These are phyloP conservation scores for Popillia japonica DNA, from an alignment of 1,140 invertebrate genomes.

Conservation along the genomic window DNA sequence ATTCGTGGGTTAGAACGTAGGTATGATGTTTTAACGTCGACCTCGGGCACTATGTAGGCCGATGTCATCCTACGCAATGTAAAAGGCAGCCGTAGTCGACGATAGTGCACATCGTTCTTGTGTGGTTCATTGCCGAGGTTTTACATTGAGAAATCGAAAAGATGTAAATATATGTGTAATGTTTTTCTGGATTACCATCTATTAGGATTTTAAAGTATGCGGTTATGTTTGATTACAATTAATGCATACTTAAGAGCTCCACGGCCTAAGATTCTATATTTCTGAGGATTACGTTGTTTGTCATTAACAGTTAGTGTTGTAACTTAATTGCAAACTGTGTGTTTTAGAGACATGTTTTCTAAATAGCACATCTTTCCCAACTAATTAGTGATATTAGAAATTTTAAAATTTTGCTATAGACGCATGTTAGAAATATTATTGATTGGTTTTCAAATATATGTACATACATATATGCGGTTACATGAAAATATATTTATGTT, in stretches of 20 bases:
- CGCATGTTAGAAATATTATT: no score
- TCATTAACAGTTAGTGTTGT: no score
- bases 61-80: slow-evolving; percentile 32
- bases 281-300: not conserved
- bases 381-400: no score
- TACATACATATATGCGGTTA: no score
- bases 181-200: slow-evolving; percentile 6
- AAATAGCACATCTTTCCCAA: no score
- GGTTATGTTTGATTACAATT: slow-evolving; percentile 9
- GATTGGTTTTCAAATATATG: no score
- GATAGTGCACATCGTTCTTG: slow-evolving; percentile 10
- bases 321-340: no score
- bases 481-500: no score
- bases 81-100: not conserved
- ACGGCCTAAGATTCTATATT: not conserved
- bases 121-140: slow-evolving; percentile 28
- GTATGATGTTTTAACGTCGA: slow-evolving; percentile 30
- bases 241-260: not conserved
- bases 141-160: slow-evolving; percentile 17
- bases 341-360: no score
- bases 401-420: no score
- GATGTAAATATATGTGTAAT: slow-evolving; percentile 23
- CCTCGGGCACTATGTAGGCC: not conserved
- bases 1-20: slow-evolving; percentile 4
- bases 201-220: not conserved